Conservation (phyloP, 1,140 invertebrate genomes). For the Chlorops oryzae region DNA sequence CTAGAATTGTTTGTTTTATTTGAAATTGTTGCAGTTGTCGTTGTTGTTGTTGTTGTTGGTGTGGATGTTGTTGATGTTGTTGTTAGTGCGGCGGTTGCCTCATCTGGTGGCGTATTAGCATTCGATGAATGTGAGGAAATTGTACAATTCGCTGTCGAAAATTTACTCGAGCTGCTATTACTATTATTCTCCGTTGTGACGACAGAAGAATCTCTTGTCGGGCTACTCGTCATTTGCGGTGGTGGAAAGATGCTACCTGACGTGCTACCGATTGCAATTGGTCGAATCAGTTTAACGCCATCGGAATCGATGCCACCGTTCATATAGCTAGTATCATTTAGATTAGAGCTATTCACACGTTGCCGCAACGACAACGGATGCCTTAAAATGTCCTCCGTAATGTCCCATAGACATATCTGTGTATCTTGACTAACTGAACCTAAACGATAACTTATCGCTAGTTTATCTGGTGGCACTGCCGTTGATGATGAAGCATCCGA, state of each 20-base stretch:
- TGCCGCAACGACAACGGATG: slow-evolving; percentile 53
- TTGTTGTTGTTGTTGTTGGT: slow-evolving; percentile 10
- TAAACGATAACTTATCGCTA: slow-evolving; percentile 72
- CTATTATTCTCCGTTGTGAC: slow-evolving; percentile 33
- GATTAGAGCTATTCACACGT: slow-evolving; percentile 33
- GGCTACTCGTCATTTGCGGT: slow-evolving; percentile 17
- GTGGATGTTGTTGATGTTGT: slow-evolving; percentile 18
- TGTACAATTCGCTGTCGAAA: slow-evolving; percentile 46
- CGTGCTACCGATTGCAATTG: slow-evolving; percentile 32
- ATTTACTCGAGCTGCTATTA: slow-evolving; percentile 46
- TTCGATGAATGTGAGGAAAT: slow-evolving; percentile 45
- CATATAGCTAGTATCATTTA: slow-evolving; percentile 32
- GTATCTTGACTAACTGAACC: slow-evolving; percentile 99
- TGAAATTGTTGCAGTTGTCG: slow-evolving; percentile 3
- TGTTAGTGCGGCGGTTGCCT: slow-evolving; percentile 15
- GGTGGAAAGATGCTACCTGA: slow-evolving; percentile 2
- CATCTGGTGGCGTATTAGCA: slow-evolving; percentile 37
- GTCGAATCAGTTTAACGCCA: slow-evolving; percentile 39
- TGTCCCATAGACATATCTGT: slow-evolving; percentile 95
- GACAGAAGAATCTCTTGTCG: slow-evolving; percentile 24
- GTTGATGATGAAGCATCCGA: slow-evolving; percentile 41
- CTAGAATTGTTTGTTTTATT: slow-evolving; percentile 13
- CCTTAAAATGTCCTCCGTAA: slow-evolving; percentile 88
- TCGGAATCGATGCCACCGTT: slow-evolving; percentile 37
- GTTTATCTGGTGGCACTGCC: slow-evolving; percentile 46